Evolutionary conservation across 2,797 vertebrate genomes (phyloP).

Genomic region (Propithecus perrieri): DNA sequence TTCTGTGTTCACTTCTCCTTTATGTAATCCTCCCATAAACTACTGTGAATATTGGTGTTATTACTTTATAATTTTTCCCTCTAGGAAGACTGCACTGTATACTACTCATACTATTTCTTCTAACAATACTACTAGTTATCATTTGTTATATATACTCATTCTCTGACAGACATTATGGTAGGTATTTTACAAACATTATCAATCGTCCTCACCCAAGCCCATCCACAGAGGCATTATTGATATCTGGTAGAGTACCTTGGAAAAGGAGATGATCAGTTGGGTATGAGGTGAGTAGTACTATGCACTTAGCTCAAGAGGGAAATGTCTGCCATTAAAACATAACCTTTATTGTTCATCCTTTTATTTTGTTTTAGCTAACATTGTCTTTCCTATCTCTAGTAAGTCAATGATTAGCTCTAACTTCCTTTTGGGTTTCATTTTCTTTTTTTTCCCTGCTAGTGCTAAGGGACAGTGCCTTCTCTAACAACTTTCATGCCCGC

Average conservation of each 20-base stretch:
- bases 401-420: neutral
- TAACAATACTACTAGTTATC: neutral
- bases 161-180: neutral
- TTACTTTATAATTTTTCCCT: neutral
- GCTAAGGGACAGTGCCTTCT: neutral
- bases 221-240: neutral
- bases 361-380: neutral
- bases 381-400: conserved; percentile 1
- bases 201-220: neutral
- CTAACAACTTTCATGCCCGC: neutral
- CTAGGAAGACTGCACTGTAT: neutral
- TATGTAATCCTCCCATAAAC: neutral
- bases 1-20: neutral
- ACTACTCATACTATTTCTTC: neutral
- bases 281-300: neutral
- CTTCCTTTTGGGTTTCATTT: neutral
- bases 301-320: neutral
- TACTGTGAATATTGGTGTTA: neutral
- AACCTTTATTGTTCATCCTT: neutral
- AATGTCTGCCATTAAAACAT: neutral
- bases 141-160: neutral
- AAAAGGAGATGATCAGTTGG: neutral
- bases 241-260: neutral
- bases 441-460: neutral
- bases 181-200: neutral